Evolutionary conservation across 2,888 invertebrate genomes (phyloP).

Genomic region (Patella ulyssiponensis): DNA sequence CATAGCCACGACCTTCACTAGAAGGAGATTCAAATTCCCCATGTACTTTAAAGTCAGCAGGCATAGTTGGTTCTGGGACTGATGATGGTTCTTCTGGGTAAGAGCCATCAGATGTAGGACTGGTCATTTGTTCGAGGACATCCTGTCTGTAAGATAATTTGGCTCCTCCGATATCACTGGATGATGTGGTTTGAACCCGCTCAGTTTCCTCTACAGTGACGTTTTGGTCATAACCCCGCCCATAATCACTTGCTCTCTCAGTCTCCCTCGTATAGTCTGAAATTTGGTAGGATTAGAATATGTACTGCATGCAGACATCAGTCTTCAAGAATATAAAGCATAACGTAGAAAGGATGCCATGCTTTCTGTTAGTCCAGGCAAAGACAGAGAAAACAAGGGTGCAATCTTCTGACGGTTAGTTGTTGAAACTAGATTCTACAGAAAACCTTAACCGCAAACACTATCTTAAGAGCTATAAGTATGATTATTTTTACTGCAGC

Average conservation of each 20-base stretch:
- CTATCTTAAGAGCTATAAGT: too few species aligned
- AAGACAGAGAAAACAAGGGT: too few species aligned
- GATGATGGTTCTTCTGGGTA: conserved; percentile 45
- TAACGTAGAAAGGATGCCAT: not conserved
- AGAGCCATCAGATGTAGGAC: conserved; percentile 40
- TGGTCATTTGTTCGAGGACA: conserved; percentile 32
- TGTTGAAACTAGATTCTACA: too few species aligned
- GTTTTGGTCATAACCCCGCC: not conserved
- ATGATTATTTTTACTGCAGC: too few species aligned
- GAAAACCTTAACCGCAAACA: too few species aligned
- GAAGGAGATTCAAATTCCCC: conserved; percentile 2
- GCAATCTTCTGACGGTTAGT: too few species aligned
- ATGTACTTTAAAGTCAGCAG: conserved; percentile 32
- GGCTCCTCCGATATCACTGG: not conserved
- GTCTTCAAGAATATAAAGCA: not conserved
- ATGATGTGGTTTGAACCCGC: not conserved
- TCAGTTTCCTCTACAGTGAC: not conserved
- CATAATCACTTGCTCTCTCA: not conserved
- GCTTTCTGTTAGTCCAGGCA: not conserved
- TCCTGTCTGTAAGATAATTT: conserved; percentile 10
- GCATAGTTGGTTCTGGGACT: conserved; percentile 46
- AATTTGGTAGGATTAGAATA: conserved; percentile 7
- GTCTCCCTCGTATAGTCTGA: conserved; percentile 12
- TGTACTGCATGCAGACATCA: conserved; percentile 11
- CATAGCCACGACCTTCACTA: conserved; percentile 7